Evolutionary conservation across 2,797 vertebrate species (phyloP), one percentile per base, ranked within the genome.

Genomic region (Artibeus jamaicensis): DNA sequence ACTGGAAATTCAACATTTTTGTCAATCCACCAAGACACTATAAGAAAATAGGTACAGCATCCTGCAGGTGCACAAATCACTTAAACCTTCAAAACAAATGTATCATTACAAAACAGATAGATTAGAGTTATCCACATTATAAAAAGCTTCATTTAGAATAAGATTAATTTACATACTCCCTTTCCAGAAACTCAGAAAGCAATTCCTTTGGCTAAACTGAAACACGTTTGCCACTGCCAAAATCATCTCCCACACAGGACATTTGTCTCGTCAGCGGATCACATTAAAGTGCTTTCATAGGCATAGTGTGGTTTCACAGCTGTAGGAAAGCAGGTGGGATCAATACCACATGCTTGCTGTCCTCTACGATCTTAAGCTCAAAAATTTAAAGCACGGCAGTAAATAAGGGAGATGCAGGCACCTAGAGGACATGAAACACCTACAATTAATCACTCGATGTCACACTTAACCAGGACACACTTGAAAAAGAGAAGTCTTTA

Each of bases 151-250:
- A 94, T 92, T 96, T 97, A 93, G 97, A 97, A 96, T 48, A 90
- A 76, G 59, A 55, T 44, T 95, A 57, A 97, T 96, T 97, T 97
- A 95, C 89, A 97, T 96, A 96, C 85, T 97, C 53, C 85, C 96
- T 83, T 97, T 90, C 94, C 87, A 93, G 78, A 96, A 94, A 93
- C 90, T 94, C 93, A 92, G 74, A 96, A 97, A 97, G 90, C 93
- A 96, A 92, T 96, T 96, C 94, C 95, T 89, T 91, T 77, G 85
- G 93, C 68, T 95, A 97, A 96, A 95, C 87, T 90, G 95, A 98
- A 97, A 92, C 44, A 93, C 93, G 92, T 89, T 57, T 95, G 77
- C 82, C 93, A 89, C 91, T 96, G 92, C 96, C 96, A 97, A 97
- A 97, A 93, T 22, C 39, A 19, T 96, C 94, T 97, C 97, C 96